A percentile compares a stretch with the other conserved stretches of the same genome.
Conservation (phyloP, 2,888 invertebrate species). For the Maniola hyperantus region DNA sequence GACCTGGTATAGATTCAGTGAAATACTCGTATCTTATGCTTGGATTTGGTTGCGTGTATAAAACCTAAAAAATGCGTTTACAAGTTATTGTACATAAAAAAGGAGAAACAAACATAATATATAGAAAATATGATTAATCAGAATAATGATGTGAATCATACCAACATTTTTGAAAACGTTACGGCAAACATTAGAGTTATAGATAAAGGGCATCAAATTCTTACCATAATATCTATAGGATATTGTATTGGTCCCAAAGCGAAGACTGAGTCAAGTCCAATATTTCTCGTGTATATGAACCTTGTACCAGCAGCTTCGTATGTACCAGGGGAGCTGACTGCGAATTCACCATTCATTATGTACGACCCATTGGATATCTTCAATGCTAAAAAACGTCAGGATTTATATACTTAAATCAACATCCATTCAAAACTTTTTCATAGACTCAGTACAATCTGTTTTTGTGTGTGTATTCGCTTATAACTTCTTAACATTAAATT, state of each 20-base stretch:
- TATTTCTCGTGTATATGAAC: slow-evolving; percentile 89
- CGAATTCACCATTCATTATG: slow-evolving; percentile 92
- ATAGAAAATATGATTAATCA: neutral
- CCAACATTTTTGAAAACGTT: neutral
- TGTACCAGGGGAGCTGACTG: slow-evolving; percentile 87
- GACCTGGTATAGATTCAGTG: slow-evolving; percentile 84
- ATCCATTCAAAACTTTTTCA: neutral
- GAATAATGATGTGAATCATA: neutral
- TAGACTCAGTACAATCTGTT: no score
- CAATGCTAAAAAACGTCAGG: slow-evolving; percentile 83
- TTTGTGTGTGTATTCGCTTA: no score
- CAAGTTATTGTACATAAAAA: no score
- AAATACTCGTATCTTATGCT: slow-evolving; percentile 96
- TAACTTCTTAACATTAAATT: no score
- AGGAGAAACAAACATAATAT: neutral
- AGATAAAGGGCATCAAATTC: slow-evolving; percentile 15
- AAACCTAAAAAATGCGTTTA: slow-evolving; percentile 87
- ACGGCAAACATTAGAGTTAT: neutral
- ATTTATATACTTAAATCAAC: neutral
- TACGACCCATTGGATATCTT: slow-evolving; percentile 88
- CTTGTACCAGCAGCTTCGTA: slow-evolving; percentile 91
- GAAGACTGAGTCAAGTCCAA: slow-evolving; percentile 88
- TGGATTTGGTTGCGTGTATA: slow-evolving; percentile 91
- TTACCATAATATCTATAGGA: slow-evolving; percentile 91
- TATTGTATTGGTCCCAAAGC: slow-evolving; percentile 90